Evolutionary conservation across 2,797 vertebrate genomes (phyloP), one percentile per base, ranked within the genome.

Genomic region (Spizella passerina): DNA sequence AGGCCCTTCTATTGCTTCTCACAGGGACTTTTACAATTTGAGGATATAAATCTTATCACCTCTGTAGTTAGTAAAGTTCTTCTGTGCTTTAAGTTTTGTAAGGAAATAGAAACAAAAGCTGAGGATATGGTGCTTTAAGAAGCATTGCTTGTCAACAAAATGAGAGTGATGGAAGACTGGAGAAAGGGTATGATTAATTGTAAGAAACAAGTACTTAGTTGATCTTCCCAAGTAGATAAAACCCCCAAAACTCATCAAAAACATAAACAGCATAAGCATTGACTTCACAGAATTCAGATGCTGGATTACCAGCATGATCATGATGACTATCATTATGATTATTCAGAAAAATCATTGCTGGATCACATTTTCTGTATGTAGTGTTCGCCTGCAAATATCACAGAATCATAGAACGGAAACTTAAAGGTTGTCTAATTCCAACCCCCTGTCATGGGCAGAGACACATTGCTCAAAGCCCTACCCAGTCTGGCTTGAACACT

Each of bases 371-470:
- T 34, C 47, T 76, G 24, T 39, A 23, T 47, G 2, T 53, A 83
- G 41, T 2, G 5, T 24, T 80, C 1, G 2, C 19, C 32, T 72
- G 29, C 9, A 86, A 81, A 79, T 69, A 61, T 24, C 5, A 32
- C n/a, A 63, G 49, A 61, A 29, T 38, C 43, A 13, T 15, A 13
- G 29, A 50, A 22, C 5, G 20, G 20, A 69, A 88, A 43, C 3
- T 1, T 22, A 56, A 22, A 50, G 6, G 6, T 64, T 1, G 0
- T 19, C 14, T 30, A 14, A 24, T 19, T 77, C n/a, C 64, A 44
- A 14, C 4, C 20, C 22, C 5, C 14, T 49, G 23, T 23, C 20
- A 15, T 9, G 38, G 49, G n/a, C 27, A 32, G 11, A 53, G 34
- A 18, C 27, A 43, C 0, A 0, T 17, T 55, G 23, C 13, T 69